A percentile compares a stretch with the other conserved stretches of the same genome.
Evolutionary conservation across 1,140 invertebrate genomes (phyloP).

Genomic region (Zaprionus lachaisei): DNA sequence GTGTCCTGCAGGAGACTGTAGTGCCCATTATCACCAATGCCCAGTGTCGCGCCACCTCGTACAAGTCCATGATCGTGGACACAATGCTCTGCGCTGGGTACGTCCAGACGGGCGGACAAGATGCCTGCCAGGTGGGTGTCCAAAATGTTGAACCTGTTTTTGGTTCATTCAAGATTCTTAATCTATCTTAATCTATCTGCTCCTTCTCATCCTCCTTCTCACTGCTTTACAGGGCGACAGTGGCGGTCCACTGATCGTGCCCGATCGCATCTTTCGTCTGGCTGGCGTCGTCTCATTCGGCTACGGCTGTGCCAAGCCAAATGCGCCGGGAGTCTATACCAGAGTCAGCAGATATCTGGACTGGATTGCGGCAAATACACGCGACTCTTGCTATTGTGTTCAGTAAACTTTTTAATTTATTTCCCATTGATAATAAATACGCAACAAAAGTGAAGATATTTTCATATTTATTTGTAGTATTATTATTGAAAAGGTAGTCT

Average conservation of each 20-base stretch:
- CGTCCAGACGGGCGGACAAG: conserved; percentile 93
- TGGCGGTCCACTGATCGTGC: conserved; percentile 93
- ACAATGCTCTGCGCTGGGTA: conserved; percentile 96
- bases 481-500: too few relatives aligned
- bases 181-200: not conserved
- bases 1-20: conserved; percentile 91
- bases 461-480: too few relatives aligned
- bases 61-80: conserved; percentile 95
- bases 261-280: conserved; percentile 95
- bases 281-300: conserved; percentile 91
- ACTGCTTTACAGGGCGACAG: conserved; percentile 84
- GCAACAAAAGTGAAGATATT: not conserved
- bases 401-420: conserved; percentile 28
- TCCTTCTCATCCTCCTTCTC: not conserved
- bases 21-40: conserved; percentile 96
- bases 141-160: not conserved
- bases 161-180: not conserved
- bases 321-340: conserved; percentile 90
- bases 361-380: conserved; percentile 78
- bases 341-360: conserved; percentile 77
- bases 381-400: conserved; percentile 76
- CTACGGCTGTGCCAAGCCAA: conserved; percentile 92
- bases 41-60: conserved; percentile 92
- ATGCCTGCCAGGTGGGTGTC: conserved; percentile 92
- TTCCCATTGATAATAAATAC: not conserved